Percentiles rank a stretch among this genome's conserved stretches.
Conservation (phyloP, 2,113 vertebrate genomes). For the Myotis brandtii region DNA sequence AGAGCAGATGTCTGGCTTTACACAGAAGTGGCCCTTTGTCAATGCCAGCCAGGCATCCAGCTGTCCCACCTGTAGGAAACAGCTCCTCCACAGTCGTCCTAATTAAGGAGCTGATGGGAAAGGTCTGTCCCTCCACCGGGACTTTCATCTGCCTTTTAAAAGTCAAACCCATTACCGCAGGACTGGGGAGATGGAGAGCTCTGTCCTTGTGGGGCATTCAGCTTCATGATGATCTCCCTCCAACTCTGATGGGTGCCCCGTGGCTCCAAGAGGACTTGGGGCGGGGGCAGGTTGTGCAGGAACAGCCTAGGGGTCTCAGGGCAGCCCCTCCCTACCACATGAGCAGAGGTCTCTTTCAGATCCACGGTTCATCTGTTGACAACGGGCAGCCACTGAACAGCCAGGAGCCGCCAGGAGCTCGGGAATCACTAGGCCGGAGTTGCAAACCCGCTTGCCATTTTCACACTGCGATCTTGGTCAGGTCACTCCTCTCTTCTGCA, state of each 20-base stretch:
- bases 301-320: not conserved
- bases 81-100: not conserved
- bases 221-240: not conserved
- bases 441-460: not conserved
- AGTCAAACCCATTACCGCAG: conserved; percentile 64
- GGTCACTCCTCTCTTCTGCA: conserved; percentile 42
- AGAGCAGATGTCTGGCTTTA: not conserved
- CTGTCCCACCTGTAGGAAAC: conserved; percentile 22
- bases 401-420: not conserved
- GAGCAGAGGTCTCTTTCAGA: not conserved
- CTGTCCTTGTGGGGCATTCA: conserved; percentile 64
- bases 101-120: not conserved
- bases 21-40: not conserved
- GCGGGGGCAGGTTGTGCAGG: not conserved
- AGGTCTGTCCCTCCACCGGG: conserved; percentile 19
- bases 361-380: not conserved
- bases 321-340: not conserved
- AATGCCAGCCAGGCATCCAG: not conserved
- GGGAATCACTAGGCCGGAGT: not conserved
- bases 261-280: not conserved
- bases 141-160: conserved; percentile 61
- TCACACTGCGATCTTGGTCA: not conserved
- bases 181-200: conserved; percentile 53
- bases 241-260: conserved; percentile 2
- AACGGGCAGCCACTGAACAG: not conserved